Evolutionary conservation across 1,140 invertebrate species (phyloP).

Genomic region (Gryon sp.): DNA sequence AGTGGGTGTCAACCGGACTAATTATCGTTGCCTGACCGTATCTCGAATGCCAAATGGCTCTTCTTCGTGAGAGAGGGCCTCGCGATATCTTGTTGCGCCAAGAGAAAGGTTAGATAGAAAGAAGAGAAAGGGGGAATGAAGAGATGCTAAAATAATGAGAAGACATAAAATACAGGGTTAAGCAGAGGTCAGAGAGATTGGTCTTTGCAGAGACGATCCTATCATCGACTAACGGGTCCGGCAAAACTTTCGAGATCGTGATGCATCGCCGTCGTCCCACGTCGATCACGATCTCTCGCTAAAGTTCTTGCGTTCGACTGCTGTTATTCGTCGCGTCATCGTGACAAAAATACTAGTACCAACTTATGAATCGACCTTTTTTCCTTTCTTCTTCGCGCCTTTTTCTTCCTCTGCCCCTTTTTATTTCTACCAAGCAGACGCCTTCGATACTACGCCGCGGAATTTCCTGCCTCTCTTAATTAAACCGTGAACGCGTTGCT

Average conservation of each 20-base stretch:
- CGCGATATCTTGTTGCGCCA: slow-evolving; percentile 52
- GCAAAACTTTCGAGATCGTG: slow-evolving; percentile 74
- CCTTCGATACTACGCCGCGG: slow-evolving; percentile 30
- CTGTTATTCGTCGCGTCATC: slow-evolving; percentile 63
- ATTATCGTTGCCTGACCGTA: slow-evolving; percentile 67
- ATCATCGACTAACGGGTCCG: slow-evolving; percentile 74
- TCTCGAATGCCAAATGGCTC: slow-evolving; percentile 66
- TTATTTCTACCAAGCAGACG: too few relatives aligned
- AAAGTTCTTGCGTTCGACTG: slow-evolving; percentile 61
- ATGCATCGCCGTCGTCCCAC: slow-evolving; percentile 65
- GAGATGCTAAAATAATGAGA: slow-evolving; percentile 67
- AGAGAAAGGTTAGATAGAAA: slow-evolving; percentile 59
- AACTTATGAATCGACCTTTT: slow-evolving; percentile 60
- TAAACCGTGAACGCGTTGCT: slow-evolving; percentile 65
- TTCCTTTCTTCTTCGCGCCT: too few relatives aligned
- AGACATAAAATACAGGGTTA: slow-evolving; percentile 67
- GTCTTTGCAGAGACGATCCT: slow-evolving; percentile 70
- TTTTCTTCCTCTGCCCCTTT: too few relatives aligned
- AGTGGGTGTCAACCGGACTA: slow-evolving; percentile 68
- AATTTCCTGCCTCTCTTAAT: slow-evolving; percentile 66
- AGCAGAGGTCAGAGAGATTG: slow-evolving; percentile 65
- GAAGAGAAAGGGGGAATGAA: slow-evolving; percentile 64
- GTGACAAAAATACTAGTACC: slow-evolving; percentile 64
- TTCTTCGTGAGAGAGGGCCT: slow-evolving; percentile 64
- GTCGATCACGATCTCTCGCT: slow-evolving; percentile 71